These are phyloP conservation scores for Hyles euphorbiae DNA, from an alignment of 1,140 invertebrate species.

Conservation along the genomic window DNA sequence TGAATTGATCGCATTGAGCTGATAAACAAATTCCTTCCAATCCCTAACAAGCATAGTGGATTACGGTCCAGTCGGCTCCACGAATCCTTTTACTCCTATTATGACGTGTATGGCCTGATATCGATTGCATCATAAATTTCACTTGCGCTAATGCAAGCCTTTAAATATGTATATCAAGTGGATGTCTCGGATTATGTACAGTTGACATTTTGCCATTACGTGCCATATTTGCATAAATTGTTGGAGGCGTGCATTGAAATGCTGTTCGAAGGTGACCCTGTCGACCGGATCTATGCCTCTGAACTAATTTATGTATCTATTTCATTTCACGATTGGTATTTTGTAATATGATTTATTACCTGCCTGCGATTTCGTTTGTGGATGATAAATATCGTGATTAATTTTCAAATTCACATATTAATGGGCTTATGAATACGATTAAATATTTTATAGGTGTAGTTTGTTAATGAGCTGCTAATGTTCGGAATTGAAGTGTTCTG, in stretches of 20 bases:
- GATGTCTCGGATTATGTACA: conserved; percentile 15
- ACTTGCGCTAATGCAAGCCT: conserved; percentile 7
- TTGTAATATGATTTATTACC: background rate
- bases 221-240: conserved; percentile 22
- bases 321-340: background rate
- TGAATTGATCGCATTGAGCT: too few relatives aligned
- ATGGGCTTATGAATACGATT: background rate
- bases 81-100: too few relatives aligned
- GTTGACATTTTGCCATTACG: conserved; percentile 22
- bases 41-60: too few relatives aligned
- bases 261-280: conserved; percentile 19
- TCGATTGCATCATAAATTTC: background rate
- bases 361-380: too few relatives aligned
- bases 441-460: background rate
- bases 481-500: too few relatives aligned
- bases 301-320: conserved; percentile 3
- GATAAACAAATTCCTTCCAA: too few relatives aligned
- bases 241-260: conserved; percentile 14
- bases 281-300: conserved; percentile 9
- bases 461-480: too few relatives aligned
- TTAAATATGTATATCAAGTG: conserved; percentile 9
- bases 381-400: too few relatives aligned
- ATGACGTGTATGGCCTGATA: background rate
- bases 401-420: too few relatives aligned
- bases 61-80: too few relatives aligned